Evolutionary conservation across 2,888 invertebrate genomes (phyloP).

Genomic region (Troides aeacus): DNA sequence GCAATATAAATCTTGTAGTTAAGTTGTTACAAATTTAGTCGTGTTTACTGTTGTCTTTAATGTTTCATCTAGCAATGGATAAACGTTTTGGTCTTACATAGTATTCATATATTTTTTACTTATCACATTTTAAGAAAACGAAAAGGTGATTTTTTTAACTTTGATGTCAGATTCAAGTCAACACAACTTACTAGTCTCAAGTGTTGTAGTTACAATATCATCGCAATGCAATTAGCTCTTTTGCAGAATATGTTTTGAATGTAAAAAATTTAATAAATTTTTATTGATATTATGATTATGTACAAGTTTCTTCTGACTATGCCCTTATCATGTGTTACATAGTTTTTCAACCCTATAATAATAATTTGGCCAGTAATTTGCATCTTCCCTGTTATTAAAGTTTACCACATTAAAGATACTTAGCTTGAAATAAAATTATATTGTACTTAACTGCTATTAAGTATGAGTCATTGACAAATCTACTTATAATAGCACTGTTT

Average conservation of each 20-base stretch:
- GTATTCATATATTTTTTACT: neutral
- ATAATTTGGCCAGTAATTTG: neutral
- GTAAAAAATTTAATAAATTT: no score
- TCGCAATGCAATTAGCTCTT: no score
- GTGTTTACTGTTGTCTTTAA: neutral
- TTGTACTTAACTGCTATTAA: slow-evolving; percentile 29
- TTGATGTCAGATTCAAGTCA: no score
- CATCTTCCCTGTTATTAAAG: neutral
- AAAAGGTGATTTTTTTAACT: no score
- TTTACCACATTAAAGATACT: neutral
- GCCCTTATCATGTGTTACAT: neutral
- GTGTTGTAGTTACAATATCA: no score
- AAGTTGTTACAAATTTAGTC: neutral
- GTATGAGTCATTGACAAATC: slow-evolving; percentile 62
- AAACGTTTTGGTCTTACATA: neutral
- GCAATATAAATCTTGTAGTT: neutral
- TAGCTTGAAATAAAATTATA: slow-evolving; percentile 1
- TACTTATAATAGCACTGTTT: slow-evolving; percentile 71
- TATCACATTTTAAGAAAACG: no score
- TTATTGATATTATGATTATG: no score
- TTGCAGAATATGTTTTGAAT: no score
- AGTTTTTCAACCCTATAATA: neutral
- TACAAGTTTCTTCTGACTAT: no score
- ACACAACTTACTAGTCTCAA: no score
- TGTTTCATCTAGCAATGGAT: neutral